Base-by-base conservation (phyloP, 2,888 invertebrate genomes). In the Mylabris sibirica region DNA sequence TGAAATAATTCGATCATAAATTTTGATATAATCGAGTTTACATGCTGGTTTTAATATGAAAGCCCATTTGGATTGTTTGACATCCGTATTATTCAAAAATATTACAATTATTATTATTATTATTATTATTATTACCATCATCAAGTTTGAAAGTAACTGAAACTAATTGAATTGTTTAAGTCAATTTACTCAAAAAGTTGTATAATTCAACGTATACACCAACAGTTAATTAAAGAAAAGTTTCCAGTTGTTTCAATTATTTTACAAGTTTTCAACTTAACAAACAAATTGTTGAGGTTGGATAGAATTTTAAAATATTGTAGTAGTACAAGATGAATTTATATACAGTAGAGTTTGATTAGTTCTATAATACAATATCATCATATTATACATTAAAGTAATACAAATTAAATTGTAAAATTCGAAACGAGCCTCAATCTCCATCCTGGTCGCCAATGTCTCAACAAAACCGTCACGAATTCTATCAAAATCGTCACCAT, bases 1-100 rank as follows among this genome's bases (percentile, higher is more conserved):
- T 57, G 64, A 65, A 71, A 71, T 67, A 69, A 68, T 70, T 66
- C 59, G 4, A 63, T 68, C 59, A 73, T 72, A 66, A 72, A 72
- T 67, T 65, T 63, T 63, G 64, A 70, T 70, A 66, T 69, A 66
- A 72, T 60, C 60, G 67, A 63, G 64, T 66, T 71, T 64, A 60
- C 57, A 65, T 59, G 72, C 68, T 66, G 69, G 60, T 57, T 30
- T 62, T 41, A 57, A 22, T 22, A 59, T 63, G 67, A 69, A 72
- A 68, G 68, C 72, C 73, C 49, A 49, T 20, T 49, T 49, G 20
- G 20, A n/a, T 9, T 49, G 49, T 20, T 20, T 20, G 17, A 8
- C 49, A 49, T 49, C 14, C n/a, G 44, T 44, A 44, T 44, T 6
- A 17, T n/a, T 44, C 3, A 1, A 12, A 17, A n/a, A 44, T n/a